Base-by-base conservation (phyloP, 2,888 invertebrate genomes). In the Agonopterix alstromeriana region DNA sequence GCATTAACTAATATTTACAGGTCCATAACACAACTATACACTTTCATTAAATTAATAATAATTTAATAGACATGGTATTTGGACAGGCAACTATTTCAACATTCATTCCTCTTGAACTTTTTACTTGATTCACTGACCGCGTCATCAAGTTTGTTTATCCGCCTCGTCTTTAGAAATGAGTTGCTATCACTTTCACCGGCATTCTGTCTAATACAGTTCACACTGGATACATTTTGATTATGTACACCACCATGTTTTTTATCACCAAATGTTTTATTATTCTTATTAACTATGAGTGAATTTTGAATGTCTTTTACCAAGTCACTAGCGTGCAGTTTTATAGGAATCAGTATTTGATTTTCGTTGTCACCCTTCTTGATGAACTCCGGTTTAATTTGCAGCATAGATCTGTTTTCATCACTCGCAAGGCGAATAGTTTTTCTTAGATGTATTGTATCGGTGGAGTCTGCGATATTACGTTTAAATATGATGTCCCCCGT, bases 221-320 rank as follows among this genome's bases (percentile, higher is more conserved):
- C 62, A 75, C 63, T 83, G 66, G 87, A 72, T 70, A 84, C 77
- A 77, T 77, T 87, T 69, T 86, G 86, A 81, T 82, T 87, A 77
- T 87, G 77, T 74, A 87, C 78, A 82, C 80, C 72, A 82, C 80
- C 72, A 68, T 85, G 77, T 71, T 85, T 89, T 82, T 88, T 89
- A 74, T 89, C 89, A 84, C 81, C 74, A 59, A 84, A 65, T 61
- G 67, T 81, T 75, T 85, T 82, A 72, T 75, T 86, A 74, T 75
- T 87, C 74, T 86, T 88, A 80, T 82, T 87, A 67, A 77, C 82
- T 78, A 89, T 76, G 72, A 85, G 73, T 52, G 84, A 78, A 70
- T 86, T 88, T 73, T 87, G 87, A 76, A 89, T 80, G 75, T 89
- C 88, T 77, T 88, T 88, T 62, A 85, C 85, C 61, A 86, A 71